Evolutionary conservation across 2,888 invertebrate genomes (phyloP).

Genomic region (Leptinotarsa haldemani): DNA sequence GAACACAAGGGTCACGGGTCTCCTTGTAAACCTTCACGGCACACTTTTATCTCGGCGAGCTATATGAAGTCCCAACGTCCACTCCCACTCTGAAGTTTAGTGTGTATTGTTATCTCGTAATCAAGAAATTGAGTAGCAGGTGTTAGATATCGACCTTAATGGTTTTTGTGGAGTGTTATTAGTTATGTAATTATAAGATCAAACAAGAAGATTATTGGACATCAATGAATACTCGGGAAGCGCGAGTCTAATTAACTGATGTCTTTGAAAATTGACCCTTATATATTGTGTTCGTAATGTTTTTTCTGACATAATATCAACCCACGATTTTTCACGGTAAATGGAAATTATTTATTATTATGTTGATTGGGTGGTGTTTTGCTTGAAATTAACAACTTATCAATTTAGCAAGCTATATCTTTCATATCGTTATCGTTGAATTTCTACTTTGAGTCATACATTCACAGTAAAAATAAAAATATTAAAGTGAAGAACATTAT

Average conservation of each 20-base stretch:
- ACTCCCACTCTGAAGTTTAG: slow-evolving; percentile 18
- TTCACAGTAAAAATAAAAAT: too few species aligned
- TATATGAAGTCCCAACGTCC: slow-evolving; percentile 30
- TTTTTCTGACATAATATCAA: too few species aligned
- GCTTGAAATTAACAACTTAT: too few species aligned
- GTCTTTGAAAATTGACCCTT: neutral
- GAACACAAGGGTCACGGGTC: slow-evolving; percentile 45
- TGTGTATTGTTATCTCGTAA: slow-evolving; percentile 37
- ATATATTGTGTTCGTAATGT: neutral
- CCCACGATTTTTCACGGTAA: too few species aligned
- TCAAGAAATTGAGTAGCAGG: slow-evolving; percentile 14
- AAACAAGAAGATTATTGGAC: neutral
- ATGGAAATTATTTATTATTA: too few species aligned
- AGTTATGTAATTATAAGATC: slow-evolving; percentile 2
- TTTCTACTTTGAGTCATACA: too few species aligned
- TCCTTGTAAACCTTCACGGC: slow-evolving; percentile 45
- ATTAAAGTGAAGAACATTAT: too few species aligned
- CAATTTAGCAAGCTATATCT: too few species aligned
- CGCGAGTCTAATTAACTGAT: neutral
- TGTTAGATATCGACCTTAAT: neutral
- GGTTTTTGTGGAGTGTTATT: neutral
- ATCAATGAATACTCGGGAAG: neutral
- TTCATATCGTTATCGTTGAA: too few species aligned
- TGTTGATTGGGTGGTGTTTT: too few species aligned
- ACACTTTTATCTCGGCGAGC: slow-evolving; percentile 37